These are phyloP conservation scores for Koerneria pararmatus DNA, from an alignment of 2,888 invertebrate species.

Conservation along the genomic window DNA sequence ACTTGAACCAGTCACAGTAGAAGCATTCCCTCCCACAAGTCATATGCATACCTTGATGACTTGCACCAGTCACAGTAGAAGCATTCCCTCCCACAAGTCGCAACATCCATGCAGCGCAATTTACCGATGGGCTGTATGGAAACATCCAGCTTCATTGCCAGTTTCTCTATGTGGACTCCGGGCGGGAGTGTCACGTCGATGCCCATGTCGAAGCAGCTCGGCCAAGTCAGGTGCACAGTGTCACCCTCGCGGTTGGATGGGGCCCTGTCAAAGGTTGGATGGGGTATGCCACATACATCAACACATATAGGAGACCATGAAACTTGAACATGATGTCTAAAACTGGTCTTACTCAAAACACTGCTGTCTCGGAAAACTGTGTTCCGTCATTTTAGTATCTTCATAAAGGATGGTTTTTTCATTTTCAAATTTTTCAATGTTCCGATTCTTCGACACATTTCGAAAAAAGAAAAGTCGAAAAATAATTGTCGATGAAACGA, in stretches of 20 bases:
- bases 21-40: too few species aligned
- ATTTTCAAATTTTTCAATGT: too few species aligned
- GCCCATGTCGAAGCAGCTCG: slow-evolving; percentile 57
- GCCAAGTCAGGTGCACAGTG: slow-evolving; percentile 54
- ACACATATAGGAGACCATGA: too few species aligned
- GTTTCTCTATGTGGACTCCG: slow-evolving; percentile 54
- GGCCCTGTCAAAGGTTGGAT: slow-evolving; percentile 28
- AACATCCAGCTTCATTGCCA: slow-evolving; percentile 59
- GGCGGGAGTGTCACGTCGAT: slow-evolving; percentile 57
- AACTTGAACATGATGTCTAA: too few species aligned
- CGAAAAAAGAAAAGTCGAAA: too few species aligned
- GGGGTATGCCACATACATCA: too few species aligned
- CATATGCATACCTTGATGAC: neutral
- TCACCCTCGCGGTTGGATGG: slow-evolving; percentile 46
- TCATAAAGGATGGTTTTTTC: slow-evolving; percentile 33
- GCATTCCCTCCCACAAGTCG: slow-evolving; percentile 57
- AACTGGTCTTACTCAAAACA: too few species aligned
- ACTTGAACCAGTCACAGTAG: too few species aligned
- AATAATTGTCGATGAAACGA: too few species aligned
- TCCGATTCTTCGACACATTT: too few species aligned
- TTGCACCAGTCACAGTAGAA: slow-evolving; percentile 59
- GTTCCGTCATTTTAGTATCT: too few species aligned
- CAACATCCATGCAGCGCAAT: slow-evolving; percentile 57
- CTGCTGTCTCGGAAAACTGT: too few species aligned
- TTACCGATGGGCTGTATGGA: slow-evolving; percentile 58